Conservation (phyloP, 1,140 invertebrate genomes). For the Bombus vancouverensis region DNA sequence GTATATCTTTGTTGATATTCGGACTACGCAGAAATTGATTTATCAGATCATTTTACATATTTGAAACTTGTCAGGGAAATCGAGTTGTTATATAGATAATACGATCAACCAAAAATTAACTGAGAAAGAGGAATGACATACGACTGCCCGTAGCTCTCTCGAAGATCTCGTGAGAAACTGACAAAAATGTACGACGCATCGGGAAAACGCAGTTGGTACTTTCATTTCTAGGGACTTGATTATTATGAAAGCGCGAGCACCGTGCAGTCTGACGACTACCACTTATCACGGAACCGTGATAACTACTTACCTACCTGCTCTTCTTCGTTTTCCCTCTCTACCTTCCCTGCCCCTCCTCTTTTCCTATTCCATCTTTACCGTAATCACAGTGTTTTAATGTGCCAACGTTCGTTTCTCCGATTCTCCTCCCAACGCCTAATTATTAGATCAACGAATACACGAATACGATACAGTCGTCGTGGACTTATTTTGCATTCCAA, state of each 20-base stretch:
- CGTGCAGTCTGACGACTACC: slow-evolving; percentile 72
- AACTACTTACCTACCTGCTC: slow-evolving; percentile 66
- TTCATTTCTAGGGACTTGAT: slow-evolving; percentile 65
- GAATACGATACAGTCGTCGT: background rate
- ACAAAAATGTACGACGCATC: slow-evolving; percentile 38
- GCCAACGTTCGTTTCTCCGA: background rate
- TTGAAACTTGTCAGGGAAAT: background rate
- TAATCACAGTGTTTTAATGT: background rate
- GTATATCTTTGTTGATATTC: too few species aligned
- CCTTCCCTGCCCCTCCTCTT: slow-evolving; percentile 21
- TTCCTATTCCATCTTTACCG: background rate
- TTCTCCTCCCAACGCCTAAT: background rate
- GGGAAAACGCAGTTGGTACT: background rate
- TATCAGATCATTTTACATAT: background rate
- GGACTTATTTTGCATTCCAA: too few species aligned
- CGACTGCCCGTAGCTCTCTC: background rate
- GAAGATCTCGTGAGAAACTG: slow-evolving; percentile 20
- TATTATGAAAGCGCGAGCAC: slow-evolving; percentile 72
- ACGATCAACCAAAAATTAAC: background rate
- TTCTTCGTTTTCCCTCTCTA: slow-evolving; percentile 45
- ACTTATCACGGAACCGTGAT: slow-evolving; percentile 77
- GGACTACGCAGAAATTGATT: background rate
- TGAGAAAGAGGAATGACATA: too few species aligned
- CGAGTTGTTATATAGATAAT: too few species aligned
- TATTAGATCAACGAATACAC: background rate